Percentiles rank a stretch among this genome's conserved stretches.
Evolutionary conservation across 2,797 vertebrate species (phyloP).

Genomic region (Acrossocheilus wenchowensis): DNA sequence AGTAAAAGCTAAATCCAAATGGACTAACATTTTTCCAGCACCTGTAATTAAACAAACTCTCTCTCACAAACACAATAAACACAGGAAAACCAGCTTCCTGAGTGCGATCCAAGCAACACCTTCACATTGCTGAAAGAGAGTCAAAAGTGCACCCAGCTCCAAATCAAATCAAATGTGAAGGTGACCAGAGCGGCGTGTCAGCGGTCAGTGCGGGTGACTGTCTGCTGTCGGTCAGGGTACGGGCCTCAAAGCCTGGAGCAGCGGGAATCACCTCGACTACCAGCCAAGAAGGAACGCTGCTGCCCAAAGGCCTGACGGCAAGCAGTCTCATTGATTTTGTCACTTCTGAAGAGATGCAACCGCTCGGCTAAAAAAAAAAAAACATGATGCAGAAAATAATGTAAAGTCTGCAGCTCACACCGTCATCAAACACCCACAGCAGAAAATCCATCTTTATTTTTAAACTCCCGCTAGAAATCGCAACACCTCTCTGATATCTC

Average conservation of each 20-base stretch:
- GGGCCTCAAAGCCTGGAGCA: constrained; percentile 54
- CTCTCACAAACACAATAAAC: constrained; percentile 52
- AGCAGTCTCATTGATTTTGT: constrained; percentile 51
- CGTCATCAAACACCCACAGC: constrained; percentile 22
- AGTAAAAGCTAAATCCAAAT: not conserved
- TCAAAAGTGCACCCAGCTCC: constrained; percentile 45
- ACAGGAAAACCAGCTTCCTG: constrained; percentile 64
- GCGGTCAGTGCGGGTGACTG: constrained; percentile 55
- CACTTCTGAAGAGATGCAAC: constrained; percentile 44
- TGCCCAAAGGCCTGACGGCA: constrained; percentile 34
- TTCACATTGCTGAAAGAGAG: constrained; percentile 61
- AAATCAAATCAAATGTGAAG: constrained; percentile 63
- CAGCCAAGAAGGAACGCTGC: constrained; percentile 60
- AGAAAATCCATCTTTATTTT: constrained; percentile 45
- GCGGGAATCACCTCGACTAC: constrained; percentile 58
- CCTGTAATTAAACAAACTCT: constrained; percentile 5
- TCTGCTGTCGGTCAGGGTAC: constrained; percentile 66
- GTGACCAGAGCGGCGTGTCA: constrained; percentile 17
- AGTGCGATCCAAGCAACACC: constrained; percentile 58
- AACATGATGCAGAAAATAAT: not conserved
- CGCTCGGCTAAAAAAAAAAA: not conserved
- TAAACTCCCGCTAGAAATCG: constrained; percentile 41
- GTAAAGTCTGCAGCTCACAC: not conserved
- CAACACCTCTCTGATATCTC: constrained; percentile 47
- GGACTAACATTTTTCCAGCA: not conserved